phyloP scores from a whole-genome alignment of 37 sponge, comb jelly and placozoan species.

The Aplysina aerophoba region DNA sequence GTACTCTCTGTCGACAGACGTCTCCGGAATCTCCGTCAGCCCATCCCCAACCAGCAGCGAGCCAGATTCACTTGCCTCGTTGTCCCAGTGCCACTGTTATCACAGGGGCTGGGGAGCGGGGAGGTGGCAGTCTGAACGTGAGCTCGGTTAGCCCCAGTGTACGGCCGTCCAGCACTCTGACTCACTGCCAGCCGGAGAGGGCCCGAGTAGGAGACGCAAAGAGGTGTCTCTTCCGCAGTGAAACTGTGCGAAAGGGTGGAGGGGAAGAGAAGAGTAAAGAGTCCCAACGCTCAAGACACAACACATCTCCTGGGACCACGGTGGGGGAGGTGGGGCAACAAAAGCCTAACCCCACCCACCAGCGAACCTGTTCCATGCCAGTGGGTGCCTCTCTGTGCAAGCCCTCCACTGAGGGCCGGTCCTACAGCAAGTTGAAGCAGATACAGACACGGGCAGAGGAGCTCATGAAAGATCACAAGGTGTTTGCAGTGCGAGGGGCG shows the following conservation, averaged over 20 bases:
- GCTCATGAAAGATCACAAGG: slow-evolving; percentile 62
- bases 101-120: not conserved
- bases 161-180: not conserved
- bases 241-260: slow-evolving; percentile 41
- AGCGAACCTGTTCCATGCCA: not conserved
- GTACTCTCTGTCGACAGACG: too few relatives aligned
- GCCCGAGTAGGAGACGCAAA: not conserved
- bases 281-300: not conserved
- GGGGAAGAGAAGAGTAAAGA: slow-evolving; percentile 26
- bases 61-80: not conserved
- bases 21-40: too few relatives aligned
- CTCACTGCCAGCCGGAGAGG: not conserved
- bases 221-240: slow-evolving; percentile 28
- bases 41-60: too few relatives aligned
- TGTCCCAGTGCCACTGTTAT: not conserved
- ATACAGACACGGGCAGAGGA: slow-evolving; percentile 3
- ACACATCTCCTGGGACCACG: too few relatives aligned
- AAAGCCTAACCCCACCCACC: too few relatives aligned
- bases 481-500: slow-evolving; percentile 79
- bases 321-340: too few relatives aligned
- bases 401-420: not conserved
- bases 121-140: too few relatives aligned
- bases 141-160: not conserved
- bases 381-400: not conserved
- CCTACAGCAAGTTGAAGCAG: not conserved